Conservation (phyloP, 1,140 invertebrate genomes). For the Dinothrombium tinctorium region DNA sequence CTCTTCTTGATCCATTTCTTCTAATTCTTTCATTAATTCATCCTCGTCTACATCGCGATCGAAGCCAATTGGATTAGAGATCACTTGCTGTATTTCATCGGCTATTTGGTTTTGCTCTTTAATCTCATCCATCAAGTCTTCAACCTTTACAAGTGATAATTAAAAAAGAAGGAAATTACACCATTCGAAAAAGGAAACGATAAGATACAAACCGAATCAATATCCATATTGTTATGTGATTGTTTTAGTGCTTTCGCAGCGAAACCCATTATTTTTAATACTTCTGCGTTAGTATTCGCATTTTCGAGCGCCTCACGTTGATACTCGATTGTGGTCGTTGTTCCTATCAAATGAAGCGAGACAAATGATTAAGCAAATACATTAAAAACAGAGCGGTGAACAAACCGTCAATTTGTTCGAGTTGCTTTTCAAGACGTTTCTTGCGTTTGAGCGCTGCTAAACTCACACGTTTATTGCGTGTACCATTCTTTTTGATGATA, state of each 20-base stretch:
- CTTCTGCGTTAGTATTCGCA: slow-evolving; percentile 95
- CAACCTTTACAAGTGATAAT: too few relatives aligned
- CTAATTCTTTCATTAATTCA: slow-evolving; percentile 24
- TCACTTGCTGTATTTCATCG: slow-evolving; percentile 92
- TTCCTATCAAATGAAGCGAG: too few relatives aligned
- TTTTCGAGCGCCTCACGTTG: slow-evolving; percentile 92
- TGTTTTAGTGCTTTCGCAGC: slow-evolving; percentile 87
- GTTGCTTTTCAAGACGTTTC: slow-evolving; percentile 88
- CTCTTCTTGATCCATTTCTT: too few relatives aligned
- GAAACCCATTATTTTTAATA: slow-evolving; percentile 82
- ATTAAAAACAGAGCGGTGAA: too few relatives aligned
- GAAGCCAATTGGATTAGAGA: slow-evolving; percentile 91
- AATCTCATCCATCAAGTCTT: slow-evolving; percentile 98
- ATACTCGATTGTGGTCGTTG: slow-evolving; percentile 97
- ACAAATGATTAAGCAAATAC: too few relatives aligned
- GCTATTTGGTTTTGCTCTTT: slow-evolving; percentile 97
- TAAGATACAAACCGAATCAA: too few relatives aligned
- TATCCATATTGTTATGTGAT: slow-evolving; percentile 93
- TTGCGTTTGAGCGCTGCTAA: slow-evolving; percentile 91
- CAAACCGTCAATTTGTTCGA: slow-evolving; percentile 95
- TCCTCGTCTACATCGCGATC: slow-evolving; percentile 72
- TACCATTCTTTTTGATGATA: slow-evolving; percentile 72
- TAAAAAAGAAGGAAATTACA: too few relatives aligned
- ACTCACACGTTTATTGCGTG: slow-evolving; percentile 93
- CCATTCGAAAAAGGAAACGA: too few relatives aligned